Evolutionary conservation across 2,113 vertebrate genomes (phyloP).

Genomic region (Turnix velox): DNA sequence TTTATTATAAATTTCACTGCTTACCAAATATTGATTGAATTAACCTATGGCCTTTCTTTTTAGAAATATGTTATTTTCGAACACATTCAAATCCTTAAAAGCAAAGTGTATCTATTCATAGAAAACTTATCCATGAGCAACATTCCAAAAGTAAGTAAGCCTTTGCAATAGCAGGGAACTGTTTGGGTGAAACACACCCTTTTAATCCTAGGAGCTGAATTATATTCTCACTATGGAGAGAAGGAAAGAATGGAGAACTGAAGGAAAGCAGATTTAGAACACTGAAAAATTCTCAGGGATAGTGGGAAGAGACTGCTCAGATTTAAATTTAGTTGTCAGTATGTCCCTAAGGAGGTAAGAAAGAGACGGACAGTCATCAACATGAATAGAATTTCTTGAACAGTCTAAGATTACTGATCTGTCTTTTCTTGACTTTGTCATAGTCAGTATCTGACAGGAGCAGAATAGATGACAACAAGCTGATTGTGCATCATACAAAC

Average conservation of each 20-base stretch:
- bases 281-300: not conserved
- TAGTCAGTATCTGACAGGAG: not conserved
- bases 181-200: not conserved
- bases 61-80: not conserved
- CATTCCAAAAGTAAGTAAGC: not conserved
- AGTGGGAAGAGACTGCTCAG: not conserved
- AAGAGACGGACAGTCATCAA: not conserved
- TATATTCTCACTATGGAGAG: not conserved
- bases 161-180: not conserved
- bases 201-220: not conserved
- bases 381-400: not conserved
- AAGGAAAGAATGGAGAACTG: not conserved
- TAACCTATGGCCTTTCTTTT: not conserved
- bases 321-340: not conserved
- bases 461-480: not conserved
- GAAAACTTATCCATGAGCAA: not conserved
- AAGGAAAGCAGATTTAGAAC: not conserved
- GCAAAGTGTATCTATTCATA: not conserved
- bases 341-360: not conserved
- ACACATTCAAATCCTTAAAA: not conserved
- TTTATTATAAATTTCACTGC: not conserved
- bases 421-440: not conserved
- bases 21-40: not conserved
- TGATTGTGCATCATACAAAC: not conserved
- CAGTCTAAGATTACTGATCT: not conserved